Conservation (phyloP, 2,888 invertebrate genomes). For the Andrena fulva region DNA sequence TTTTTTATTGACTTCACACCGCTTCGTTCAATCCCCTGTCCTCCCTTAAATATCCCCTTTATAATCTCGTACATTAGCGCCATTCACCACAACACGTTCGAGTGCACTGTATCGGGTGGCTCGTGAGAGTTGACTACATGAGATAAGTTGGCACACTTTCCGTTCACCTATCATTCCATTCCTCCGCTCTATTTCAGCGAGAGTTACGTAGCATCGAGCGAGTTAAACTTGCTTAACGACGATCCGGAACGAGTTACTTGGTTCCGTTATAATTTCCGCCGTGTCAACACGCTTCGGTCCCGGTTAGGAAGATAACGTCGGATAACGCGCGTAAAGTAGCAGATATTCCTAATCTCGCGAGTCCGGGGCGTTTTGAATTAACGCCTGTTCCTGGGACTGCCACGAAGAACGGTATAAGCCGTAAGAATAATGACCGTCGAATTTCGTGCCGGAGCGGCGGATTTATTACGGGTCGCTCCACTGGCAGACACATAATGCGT, state of each 20-base stretch:
- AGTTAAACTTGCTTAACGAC: conserved; percentile 27
- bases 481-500: conserved; percentile 33
- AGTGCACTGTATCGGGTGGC: too few relatives aligned
- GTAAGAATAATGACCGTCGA: conserved; percentile 38
- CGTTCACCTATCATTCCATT: neutral
- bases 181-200: neutral
- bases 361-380: conserved; percentile 42
- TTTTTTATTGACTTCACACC: too few relatives aligned
- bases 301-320: conserved; percentile 14
- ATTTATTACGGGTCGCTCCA: conserved; percentile 32
- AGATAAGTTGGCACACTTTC: neutral
- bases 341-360: conserved; percentile 36
- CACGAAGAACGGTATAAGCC: conserved; percentile 23
- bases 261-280: conserved; percentile 13
- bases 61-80: too few relatives aligned
- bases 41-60: too few relatives aligned
- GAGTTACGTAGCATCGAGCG: conserved; percentile 1
- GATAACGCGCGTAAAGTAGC: conserved; percentile 26
- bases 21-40: too few relatives aligned
- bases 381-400: conserved; percentile 33
- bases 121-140: neutral
- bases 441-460: conserved; percentile 41
- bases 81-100: too few relatives aligned
- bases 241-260: conserved; percentile 13
- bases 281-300: conserved; percentile 23